phyloP scores from a whole-genome alignment of 1,140 invertebrate species.

The Apis laboriosa region DNA sequence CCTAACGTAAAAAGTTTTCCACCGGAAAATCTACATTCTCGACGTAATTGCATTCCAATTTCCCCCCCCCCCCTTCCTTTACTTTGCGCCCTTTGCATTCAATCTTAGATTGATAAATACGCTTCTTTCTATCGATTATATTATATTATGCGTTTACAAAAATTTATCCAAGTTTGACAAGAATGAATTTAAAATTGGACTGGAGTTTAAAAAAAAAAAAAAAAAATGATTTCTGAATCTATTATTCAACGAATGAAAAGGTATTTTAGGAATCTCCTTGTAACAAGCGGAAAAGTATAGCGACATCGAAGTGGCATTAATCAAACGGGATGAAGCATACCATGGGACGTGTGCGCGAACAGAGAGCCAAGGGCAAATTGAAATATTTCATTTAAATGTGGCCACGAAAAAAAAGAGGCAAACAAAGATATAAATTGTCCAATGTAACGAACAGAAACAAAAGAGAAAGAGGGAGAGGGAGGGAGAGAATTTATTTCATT shows the following conservation, averaged over 20 bases:
- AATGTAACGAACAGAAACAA: background rate
- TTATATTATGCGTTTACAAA: too few relatives aligned
- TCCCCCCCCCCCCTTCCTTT: background rate
- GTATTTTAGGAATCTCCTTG: background rate
- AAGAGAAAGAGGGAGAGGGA: background rate
- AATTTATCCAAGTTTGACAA: too few relatives aligned
- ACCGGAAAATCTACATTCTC: background rate
- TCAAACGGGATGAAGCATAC: background rate
- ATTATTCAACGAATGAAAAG: too few relatives aligned
- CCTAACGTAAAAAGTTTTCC: conserved; percentile 23
- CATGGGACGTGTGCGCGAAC: background rate
- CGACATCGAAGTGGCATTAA: background rate
- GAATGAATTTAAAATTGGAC: background rate
- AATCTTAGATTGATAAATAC: too few relatives aligned
- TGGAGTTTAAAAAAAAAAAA: too few relatives aligned
- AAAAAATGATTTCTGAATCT: too few relatives aligned
- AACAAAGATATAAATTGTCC: conserved; percentile 6
- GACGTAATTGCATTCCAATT: background rate
- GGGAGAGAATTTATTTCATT: conserved; percentile 9
- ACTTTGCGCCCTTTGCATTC: background rate
- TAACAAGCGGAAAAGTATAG: background rate
- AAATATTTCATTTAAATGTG: conserved; percentile 22
- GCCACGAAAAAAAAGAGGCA: background rate
- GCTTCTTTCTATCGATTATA: too few relatives aligned
- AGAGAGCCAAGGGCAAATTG: background rate